phyloP scores from a whole-genome alignment of 1,140 invertebrate genomes.

The Campoletis sonorensis region DNA sequence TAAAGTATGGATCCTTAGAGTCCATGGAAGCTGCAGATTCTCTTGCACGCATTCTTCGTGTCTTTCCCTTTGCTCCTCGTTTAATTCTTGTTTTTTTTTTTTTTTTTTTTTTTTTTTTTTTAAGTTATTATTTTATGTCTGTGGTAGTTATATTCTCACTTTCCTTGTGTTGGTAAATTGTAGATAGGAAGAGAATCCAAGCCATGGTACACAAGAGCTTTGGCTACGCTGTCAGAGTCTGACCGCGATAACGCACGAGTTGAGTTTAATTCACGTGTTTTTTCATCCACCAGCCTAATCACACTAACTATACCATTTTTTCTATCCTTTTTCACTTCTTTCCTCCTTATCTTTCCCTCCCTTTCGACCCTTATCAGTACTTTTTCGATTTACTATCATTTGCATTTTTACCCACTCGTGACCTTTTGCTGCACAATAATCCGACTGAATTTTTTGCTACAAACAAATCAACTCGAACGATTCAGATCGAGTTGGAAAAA shows the following conservation, averaged over 20 bases:
- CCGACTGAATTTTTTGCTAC: background rate
- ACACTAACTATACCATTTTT: background rate
- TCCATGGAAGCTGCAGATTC: background rate
- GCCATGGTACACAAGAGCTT: slow-evolving; percentile 10
- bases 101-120: background rate
- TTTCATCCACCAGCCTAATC: slow-evolving; percentile 6
- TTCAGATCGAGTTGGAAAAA: background rate
- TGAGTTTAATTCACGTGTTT: slow-evolving; percentile 37
- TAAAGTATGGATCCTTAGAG: no score
- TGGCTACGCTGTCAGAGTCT: slow-evolving; percentile 43
- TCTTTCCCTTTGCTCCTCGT: background rate
- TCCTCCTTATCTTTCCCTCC: background rate
- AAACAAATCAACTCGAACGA: slow-evolving; percentile 6
- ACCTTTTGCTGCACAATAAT: background rate
- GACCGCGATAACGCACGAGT: slow-evolving; percentile 50
- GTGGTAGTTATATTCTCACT: slow-evolving; percentile 30
- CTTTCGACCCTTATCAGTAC: slow-evolving; percentile 14
- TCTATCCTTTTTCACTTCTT: background rate
- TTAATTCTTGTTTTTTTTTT: background rate
- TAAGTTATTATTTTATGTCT: slow-evolving; percentile 47
- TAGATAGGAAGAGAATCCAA: slow-evolving; percentile 41
- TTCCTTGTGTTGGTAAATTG: slow-evolving; percentile 41
- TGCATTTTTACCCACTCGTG: slow-evolving; percentile 38
- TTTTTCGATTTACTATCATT: slow-evolving; percentile 33
- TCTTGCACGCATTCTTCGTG: background rate